These are phyloP conservation scores for Hydropsyche betteni DNA, from an alignment of 2,888 invertebrate species.

Conservation along the genomic window DNA sequence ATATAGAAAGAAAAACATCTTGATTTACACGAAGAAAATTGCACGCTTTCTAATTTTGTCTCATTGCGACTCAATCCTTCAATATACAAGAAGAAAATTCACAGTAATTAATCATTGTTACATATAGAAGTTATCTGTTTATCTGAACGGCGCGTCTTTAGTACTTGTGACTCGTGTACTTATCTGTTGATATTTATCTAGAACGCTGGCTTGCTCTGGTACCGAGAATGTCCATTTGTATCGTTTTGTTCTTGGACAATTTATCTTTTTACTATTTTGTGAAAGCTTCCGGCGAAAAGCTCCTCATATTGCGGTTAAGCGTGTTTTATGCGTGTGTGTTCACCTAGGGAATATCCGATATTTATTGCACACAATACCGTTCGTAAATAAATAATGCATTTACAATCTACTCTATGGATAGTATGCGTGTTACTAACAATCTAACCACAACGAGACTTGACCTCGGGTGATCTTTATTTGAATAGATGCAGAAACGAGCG, in stretches of 20 bases:
- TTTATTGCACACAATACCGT: slow-evolving; percentile 29
- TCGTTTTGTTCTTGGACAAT: background rate
- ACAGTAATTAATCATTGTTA: too few relatives aligned
- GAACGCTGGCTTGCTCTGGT: too few relatives aligned
- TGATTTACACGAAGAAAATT: too few relatives aligned
- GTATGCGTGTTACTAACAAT: slow-evolving; percentile 32
- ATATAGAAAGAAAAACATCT: too few relatives aligned
- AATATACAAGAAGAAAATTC: too few relatives aligned
- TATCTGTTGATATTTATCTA: too few relatives aligned
- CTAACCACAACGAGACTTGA: slow-evolving; percentile 29
- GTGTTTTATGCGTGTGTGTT: slow-evolving; percentile 4
- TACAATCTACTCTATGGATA: slow-evolving; percentile 9
- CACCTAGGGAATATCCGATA: slow-evolving; percentile 9
- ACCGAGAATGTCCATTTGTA: too few relatives aligned
- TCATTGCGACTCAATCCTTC: too few relatives aligned
- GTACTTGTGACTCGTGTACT: too few relatives aligned
- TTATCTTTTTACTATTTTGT: slow-evolving; percentile 10
- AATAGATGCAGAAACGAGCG: slow-evolving; percentile 10
- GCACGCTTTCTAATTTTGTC: too few relatives aligned
- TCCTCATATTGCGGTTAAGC: slow-evolving; percentile 1
- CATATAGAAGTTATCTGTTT: too few relatives aligned
- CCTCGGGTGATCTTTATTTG: slow-evolving; percentile 28
- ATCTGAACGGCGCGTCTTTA: too few relatives aligned
- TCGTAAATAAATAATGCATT: slow-evolving; percentile 29
- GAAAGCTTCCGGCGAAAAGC: slow-evolving; percentile 23